These are phyloP conservation scores for Lacerta bilineata DNA, from an alignment of 2,797 vertebrate species.

Conservation along the genomic window DNA sequence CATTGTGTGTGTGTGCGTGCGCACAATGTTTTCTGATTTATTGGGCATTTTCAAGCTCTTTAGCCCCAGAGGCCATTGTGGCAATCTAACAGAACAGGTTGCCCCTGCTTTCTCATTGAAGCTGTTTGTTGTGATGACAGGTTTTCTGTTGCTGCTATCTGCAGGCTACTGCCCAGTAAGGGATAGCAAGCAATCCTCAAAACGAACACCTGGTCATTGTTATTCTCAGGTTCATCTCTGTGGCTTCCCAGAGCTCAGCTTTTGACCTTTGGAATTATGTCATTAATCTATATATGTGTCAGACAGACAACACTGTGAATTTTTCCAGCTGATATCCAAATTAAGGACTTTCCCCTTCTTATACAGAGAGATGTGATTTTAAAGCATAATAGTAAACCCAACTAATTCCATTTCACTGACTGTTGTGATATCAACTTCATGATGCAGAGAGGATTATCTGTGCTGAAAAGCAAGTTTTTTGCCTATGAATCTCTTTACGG, in stretches of 20 bases:
- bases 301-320: slow-evolving; percentile 50
- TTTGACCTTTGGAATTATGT: slow-evolving; percentile 63
- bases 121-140: slow-evolving; percentile 49
- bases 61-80: not conserved
- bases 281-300: slow-evolving; percentile 64
- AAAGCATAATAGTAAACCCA: slow-evolving; percentile 49
- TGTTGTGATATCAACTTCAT: not conserved
- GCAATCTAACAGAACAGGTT: slow-evolving; percentile 47
- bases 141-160: slow-evolving; percentile 55
- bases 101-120: slow-evolving; percentile 51
- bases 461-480: not conserved
- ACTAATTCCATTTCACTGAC: not conserved
- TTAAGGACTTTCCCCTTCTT: slow-evolving; percentile 67
- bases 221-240: slow-evolving; percentile 61
- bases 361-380: slow-evolving; percentile 57
- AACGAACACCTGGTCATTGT: slow-evolving; percentile 59
- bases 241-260: slow-evolving; percentile 55
- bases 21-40: slow-evolving; percentile 6
- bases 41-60: not conserved
- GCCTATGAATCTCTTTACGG: not conserved
- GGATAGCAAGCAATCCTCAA: slow-evolving; percentile 50
- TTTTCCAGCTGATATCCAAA: slow-evolving; percentile 50
- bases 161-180: slow-evolving; percentile 54
- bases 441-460: not conserved
- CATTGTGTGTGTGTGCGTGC: not conserved